These are phyloP conservation scores for Laticauda colubrina DNA, from an alignment of 2,113 vertebrate species.

Conservation along the genomic window DNA sequence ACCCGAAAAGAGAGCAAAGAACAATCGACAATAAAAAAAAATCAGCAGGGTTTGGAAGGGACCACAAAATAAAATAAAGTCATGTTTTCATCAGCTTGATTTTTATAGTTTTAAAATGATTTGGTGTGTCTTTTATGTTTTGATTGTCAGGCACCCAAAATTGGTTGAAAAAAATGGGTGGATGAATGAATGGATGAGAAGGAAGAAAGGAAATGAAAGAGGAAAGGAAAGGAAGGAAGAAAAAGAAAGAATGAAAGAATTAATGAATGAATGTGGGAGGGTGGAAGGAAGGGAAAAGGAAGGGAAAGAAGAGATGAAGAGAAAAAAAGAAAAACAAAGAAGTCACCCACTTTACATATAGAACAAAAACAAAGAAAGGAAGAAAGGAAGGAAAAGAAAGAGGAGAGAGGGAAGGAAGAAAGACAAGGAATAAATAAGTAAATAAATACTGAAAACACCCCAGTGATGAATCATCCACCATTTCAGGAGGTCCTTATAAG, in stretches of 20 bases:
- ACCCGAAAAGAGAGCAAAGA: background rate
- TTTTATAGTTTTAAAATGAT: background rate
- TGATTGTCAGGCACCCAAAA: background rate
- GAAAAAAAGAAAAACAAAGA: no score
- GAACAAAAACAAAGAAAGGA: no score
- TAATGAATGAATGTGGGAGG: no score
- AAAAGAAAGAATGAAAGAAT: no score
- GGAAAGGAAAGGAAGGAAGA: fast-evolving
- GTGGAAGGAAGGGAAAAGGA: no score
- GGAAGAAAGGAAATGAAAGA: background rate
- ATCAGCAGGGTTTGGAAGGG: background rate
- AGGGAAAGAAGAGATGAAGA: no score
- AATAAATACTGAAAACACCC: background rate
- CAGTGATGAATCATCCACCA: background rate
- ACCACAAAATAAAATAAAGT: background rate
- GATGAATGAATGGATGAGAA: background rate
- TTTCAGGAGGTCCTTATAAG: background rate
- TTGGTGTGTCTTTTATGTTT: no score
- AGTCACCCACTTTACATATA: no score
- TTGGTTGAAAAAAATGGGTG: background rate
- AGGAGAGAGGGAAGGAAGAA: background rate
- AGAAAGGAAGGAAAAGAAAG: no score
- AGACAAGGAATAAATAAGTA: background rate
- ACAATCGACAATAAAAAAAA: background rate
- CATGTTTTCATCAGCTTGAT: background rate